Conservation (phyloP, 1,140 invertebrate species). For the Pseudomyrmex concolor region DNA sequence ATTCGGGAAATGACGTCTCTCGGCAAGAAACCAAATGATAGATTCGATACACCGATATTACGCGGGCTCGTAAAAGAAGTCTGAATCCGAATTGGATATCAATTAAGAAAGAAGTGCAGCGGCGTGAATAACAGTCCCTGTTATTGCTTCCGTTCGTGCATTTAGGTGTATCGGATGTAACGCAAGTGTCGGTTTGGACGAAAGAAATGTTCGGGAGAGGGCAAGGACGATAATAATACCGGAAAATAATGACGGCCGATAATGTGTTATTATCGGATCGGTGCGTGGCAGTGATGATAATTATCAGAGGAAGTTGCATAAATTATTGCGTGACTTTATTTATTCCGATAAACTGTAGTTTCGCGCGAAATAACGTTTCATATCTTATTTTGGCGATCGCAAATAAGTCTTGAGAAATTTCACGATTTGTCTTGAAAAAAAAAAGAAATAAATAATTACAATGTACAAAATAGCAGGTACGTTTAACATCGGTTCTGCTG, state of each 20-base stretch:
- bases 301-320: conserved; percentile 22
- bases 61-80: neutral
- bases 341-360: conserved; percentile 6
- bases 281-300: conserved; percentile 19
- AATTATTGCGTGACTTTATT: conserved; percentile 33
- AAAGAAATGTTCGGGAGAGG: neutral
- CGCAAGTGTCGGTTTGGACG: neutral
- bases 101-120: neutral
- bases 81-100: neutral
- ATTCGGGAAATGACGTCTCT: neutral
- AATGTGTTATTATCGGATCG: conserved; percentile 49
- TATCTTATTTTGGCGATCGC: neutral
- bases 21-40: neutral
- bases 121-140: neutral
- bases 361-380: conserved; percentile 1
- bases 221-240: conserved; percentile 47
- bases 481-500: conserved; percentile 18
- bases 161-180: neutral
- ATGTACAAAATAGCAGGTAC: conserved; percentile 15
- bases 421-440: neutral
- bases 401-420: conserved; percentile 2
- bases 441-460: neutral
- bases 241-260: conserved; percentile 7
- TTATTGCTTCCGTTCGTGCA: conserved; percentile 24
- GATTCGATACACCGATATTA: neutral